Base-by-base conservation (phyloP, 2,113 vertebrate species). In the Callionymus lyra region DNA sequence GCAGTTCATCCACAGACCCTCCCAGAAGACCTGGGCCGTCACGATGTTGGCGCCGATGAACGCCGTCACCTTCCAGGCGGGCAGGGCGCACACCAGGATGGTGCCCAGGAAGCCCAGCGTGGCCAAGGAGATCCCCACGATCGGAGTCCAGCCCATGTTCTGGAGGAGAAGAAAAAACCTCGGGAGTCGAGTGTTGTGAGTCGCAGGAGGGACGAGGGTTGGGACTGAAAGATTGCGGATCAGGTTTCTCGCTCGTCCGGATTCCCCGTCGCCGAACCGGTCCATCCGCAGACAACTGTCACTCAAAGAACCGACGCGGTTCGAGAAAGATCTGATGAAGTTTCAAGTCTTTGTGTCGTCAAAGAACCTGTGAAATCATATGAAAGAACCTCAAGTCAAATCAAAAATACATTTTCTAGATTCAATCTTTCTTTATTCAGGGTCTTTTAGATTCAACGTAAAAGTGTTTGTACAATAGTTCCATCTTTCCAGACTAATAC, bases 11-110 rank as follows among this genome's bases (percentile, higher is more conserved):
- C 91, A 93, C 47, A 93, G 70, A 10, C 90, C 91, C 53, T 89
- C 83, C 86, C 87, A 90, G 72, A 76, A 89, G 44, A 81, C 84
- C 83, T 95, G 90, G 1, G 90, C 70, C 0, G 88, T 90, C 71
- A 97, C 56, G 38, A 97, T 92, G 82, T 86, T 93, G 59, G 74
- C 76, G 2, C 87, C 90, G 15, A 94, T 74, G 55, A 96, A 96
- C 18, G 93, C 88, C 0, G 89, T 71, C 63, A 93, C 87, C 34
- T 82, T 83, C 93, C 93, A 97, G 88, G 88, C 90, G 16, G 93
- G 93, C 50, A 95, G 42, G 0, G 75, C 89, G 1, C 91, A 93
- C 60, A 87, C 80, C 13, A 93, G 37, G 64, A 91, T 88, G 51
- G 81, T 85, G 58, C 91, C 86, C 44, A 93, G 31, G 76, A 91